Percentiles rank a stretch among this genome's conserved stretches.
phyloP scores from a whole-genome alignment of 2,113 vertebrate species.

The Oncorhynchus gorbuscha region DNA sequence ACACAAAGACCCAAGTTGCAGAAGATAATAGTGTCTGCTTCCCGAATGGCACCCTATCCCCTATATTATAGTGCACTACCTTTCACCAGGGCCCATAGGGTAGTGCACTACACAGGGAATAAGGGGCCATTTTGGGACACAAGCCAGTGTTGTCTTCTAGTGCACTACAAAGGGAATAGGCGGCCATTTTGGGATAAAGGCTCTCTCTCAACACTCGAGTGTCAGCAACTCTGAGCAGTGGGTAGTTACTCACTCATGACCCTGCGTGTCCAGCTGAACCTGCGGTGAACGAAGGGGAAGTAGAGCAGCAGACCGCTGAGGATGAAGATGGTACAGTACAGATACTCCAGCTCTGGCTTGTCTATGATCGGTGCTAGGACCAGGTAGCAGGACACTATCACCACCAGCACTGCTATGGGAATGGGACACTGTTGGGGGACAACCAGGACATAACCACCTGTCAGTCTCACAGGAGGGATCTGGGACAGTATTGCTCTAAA shows the following conservation, averaged over 20 bases:
- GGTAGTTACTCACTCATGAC: conserved; percentile 80
- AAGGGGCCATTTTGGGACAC: no score
- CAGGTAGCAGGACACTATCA: conserved; percentile 76
- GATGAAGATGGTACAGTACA: conserved; percentile 90
- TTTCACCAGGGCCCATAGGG: no score
- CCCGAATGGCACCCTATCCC: no score
- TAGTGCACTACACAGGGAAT: no score
- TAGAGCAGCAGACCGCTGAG: conserved; percentile 85
- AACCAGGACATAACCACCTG: not conserved
- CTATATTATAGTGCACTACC: no score
- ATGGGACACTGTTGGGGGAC: conserved; percentile 77
- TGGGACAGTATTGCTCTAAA: not conserved
- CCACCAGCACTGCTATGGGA: conserved; percentile 77
- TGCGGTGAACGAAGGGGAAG: conserved; percentile 80
- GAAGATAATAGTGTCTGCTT: no score
- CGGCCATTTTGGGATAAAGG: no score
- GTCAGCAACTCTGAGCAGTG: no score
- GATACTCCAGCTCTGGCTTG: conserved; percentile 80
- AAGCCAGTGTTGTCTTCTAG: no score
- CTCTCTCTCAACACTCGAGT: no score
- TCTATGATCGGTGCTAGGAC: conserved; percentile 89
- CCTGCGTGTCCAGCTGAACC: conserved; percentile 80
- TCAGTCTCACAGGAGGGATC: not conserved
- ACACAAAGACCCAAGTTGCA: no score
- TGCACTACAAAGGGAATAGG: no score